These are phyloP conservation scores for Therioaphis trifolii DNA, from an alignment of 2,888 invertebrate species.

Conservation along the genomic window DNA sequence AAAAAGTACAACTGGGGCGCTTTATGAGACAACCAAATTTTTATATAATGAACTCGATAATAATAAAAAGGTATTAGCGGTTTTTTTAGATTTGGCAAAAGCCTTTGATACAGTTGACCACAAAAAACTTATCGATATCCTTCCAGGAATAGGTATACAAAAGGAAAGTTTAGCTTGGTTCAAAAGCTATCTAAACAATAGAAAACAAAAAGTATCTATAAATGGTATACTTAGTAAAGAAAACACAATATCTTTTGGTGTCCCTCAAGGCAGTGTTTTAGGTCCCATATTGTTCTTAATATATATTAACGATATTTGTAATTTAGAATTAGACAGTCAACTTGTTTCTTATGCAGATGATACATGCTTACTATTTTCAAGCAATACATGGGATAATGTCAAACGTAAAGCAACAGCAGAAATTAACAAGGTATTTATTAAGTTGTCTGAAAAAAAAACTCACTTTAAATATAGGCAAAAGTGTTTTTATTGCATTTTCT, in stretches of 20 bases:
- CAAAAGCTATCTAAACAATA: neutral
- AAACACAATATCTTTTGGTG: neutral
- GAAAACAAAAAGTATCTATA: neutral
- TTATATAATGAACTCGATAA: neutral
- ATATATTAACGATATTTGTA: no score
- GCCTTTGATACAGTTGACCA: no score
- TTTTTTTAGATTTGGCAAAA: neutral
- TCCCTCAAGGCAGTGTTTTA: slow-evolving; percentile 17
- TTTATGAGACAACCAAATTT: neutral
- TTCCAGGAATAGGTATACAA: neutral
- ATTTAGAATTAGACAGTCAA: no score
- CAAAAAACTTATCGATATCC: neutral
- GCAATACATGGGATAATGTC: no score
- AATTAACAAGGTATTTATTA: neutral
- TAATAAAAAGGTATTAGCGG: neutral
- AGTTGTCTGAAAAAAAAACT: neutral
- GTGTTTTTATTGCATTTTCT: no score
- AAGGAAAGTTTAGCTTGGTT: neutral
- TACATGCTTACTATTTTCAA: no score
- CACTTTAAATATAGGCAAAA: slow-evolving; percentile 4
- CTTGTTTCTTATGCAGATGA: no score
- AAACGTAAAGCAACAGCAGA: neutral
- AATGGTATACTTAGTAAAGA: neutral
- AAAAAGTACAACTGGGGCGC: neutral
- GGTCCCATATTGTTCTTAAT: slow-evolving; percentile 8